These are phyloP conservation scores for Sorex maritimensis DNA, from an alignment of 2,797 vertebrate genomes.

Conservation along the genomic window DNA sequence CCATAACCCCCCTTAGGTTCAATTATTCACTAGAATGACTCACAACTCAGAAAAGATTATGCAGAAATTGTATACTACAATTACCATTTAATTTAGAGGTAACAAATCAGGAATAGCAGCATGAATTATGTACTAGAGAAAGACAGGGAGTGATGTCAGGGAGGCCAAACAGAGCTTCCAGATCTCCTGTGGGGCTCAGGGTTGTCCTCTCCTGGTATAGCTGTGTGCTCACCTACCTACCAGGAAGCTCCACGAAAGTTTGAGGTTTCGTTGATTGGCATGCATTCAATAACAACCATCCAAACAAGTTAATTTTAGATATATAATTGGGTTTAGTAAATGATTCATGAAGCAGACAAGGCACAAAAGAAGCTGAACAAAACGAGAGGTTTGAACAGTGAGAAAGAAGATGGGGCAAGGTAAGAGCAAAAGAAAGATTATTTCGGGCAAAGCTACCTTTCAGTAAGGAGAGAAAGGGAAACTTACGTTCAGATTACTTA, in stretches of 20 bases:
- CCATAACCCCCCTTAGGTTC: not conserved
- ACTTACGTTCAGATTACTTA: not conserved
- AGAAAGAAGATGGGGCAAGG: not conserved
- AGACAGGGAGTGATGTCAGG: not conserved
- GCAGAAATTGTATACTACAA: not conserved
- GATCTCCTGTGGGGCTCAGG: not conserved
- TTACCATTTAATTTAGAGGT: not conserved
- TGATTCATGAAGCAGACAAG: not conserved
- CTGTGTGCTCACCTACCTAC: not conserved
- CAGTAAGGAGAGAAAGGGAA: not conserved
- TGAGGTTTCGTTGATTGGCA: not conserved
- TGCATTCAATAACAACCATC: not conserved
- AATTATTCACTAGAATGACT: not conserved
- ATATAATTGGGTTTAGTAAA: not conserved
- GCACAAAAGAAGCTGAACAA: not conserved
- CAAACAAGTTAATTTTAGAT: not conserved
- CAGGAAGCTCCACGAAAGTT: not conserved
- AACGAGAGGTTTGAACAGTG: not conserved
- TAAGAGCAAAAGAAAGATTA: not conserved
- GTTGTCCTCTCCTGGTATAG: not conserved
- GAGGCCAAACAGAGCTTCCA: not conserved
- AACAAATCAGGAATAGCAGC: not conserved
- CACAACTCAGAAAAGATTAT: not conserved
- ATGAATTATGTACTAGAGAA: not conserved
- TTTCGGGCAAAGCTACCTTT: not conserved